These are phyloP conservation scores for Anadara kagoshimensis DNA, from an alignment of 1,140 invertebrate genomes.

Conservation along the genomic window DNA sequence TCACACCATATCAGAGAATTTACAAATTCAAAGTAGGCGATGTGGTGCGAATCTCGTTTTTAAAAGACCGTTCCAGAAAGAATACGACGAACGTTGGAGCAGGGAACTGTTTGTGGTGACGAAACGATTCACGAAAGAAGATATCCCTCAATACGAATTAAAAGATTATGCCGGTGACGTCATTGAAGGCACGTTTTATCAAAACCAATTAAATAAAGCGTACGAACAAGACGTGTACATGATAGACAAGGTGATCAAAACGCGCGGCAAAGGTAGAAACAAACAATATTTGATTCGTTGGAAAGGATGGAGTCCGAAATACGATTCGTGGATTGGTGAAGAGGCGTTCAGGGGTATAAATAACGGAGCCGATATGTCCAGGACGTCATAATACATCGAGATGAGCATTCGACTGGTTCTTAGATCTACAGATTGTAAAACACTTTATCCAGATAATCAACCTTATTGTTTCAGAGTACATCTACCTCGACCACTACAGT, in stretches of 20 bases:
- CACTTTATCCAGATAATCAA: not conserved
- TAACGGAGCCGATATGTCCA: not conserved
- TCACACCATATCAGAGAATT: not conserved
- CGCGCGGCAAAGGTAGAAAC: not conserved
- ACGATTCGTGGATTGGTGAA: constrained; percentile 24
- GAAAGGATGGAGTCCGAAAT: constrained; percentile 24
- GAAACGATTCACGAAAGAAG: constrained; percentile 5
- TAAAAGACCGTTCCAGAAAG: constrained; percentile 24
- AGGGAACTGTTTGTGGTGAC: constrained; percentile 30
- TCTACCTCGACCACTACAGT: not conserved
- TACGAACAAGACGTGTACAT: constrained; percentile 14
- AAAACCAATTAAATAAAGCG: constrained; percentile 25
- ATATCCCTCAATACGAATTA: constrained; percentile 23
- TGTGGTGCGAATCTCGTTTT: constrained; percentile 16
- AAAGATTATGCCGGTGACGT: constrained; percentile 37
- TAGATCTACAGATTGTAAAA: not conserved
- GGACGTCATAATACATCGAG: not conserved
- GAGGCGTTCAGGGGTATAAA: constrained; percentile 3
- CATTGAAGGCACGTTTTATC: constrained; percentile 23
- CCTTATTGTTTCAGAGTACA: constrained; percentile 7
- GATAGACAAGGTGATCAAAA: constrained; percentile 19
- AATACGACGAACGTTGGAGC: constrained; percentile 35
- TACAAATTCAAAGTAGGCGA: constrained; percentile 35
- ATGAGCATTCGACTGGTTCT: not conserved
- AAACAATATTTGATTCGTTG: constrained; percentile 19